Conservation (phyloP, 2,888 invertebrate genomes). For the Caenorhabditis virilis region DNA sequence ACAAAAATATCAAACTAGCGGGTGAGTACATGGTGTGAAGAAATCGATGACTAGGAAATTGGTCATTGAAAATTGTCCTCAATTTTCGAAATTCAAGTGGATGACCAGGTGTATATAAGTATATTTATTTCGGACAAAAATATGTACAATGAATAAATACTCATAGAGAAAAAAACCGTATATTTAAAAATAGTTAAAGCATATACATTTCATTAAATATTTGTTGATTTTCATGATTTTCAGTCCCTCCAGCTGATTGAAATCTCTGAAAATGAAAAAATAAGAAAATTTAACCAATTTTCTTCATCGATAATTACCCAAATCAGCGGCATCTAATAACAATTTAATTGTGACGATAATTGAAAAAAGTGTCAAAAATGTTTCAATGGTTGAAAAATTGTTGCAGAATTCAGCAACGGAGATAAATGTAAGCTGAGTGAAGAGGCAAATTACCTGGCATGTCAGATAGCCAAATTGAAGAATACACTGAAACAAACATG, state of each 20-base stretch:
- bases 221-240: no score
- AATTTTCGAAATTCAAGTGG: constrained; percentile 3
- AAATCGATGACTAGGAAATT: not conserved
- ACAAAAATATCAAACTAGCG: no score
- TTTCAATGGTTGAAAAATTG: not conserved
- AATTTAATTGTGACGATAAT: not conserved
- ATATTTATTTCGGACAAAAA: not conserved
- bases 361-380: not conserved
- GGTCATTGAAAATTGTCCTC: not conserved
- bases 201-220: no score
- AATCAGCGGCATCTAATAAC: constrained; percentile 2
- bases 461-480: not conserved
- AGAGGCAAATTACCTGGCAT: not conserved
- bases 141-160: not conserved
- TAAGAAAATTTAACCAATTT: not conserved
- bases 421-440: not conserved
- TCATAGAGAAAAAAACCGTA: not conserved
- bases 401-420: not conserved
- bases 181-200: not conserved
- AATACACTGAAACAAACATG: not conserved
- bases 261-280: not conserved
- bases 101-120: not conserved
- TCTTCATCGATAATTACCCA: not conserved
- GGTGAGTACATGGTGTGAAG: not conserved
- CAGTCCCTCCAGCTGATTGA: not conserved